These are phyloP conservation scores for Gari tellinella DNA, from an alignment of 2,888 invertebrate genomes.

Conservation along the genomic window DNA sequence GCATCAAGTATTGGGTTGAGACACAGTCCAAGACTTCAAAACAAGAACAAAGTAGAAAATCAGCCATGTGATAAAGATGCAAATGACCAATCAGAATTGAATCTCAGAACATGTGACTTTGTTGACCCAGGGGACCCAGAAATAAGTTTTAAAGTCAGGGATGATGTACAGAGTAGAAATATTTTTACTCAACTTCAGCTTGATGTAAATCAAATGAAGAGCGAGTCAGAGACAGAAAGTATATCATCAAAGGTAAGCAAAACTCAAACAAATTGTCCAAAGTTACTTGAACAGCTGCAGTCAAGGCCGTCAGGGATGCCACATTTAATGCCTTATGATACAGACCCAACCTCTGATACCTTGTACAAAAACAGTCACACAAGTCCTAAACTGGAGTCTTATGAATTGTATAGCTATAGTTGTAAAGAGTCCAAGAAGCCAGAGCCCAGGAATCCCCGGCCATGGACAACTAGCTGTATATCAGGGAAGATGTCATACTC, in stretches of 20 bases:
- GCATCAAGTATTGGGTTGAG: constrained; percentile 20
- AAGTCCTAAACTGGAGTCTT: constrained; percentile 40
- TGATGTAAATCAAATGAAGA: constrained; percentile 43
- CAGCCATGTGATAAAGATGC: not conserved
- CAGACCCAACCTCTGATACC: constrained; percentile 31
- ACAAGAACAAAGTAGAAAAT: constrained; percentile 22
- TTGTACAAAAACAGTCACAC: constrained; percentile 28
- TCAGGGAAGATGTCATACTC: constrained; percentile 6
- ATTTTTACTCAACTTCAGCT: constrained; percentile 55
- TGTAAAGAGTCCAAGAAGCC: constrained; percentile 6
- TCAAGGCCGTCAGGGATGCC: constrained; percentile 45
- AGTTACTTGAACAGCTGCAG: constrained; percentile 2
- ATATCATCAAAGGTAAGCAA: not conserved
- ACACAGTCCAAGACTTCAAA: constrained; percentile 64
- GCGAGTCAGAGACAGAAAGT: not conserved
- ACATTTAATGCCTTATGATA: constrained; percentile 46
- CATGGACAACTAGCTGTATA: not conserved
- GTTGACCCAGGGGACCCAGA: constrained; percentile 43
- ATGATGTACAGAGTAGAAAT: constrained; percentile 32
- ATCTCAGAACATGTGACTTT: constrained; percentile 15
- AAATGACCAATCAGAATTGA: constrained; percentile 14
- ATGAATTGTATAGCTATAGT: constrained; percentile 8
- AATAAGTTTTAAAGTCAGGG: constrained; percentile 42
- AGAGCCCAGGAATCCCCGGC: not conserved
- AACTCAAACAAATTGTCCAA: not conserved